Base-by-base conservation (phyloP, 2,888 invertebrate genomes). In the Aplocera efformata region DNA sequence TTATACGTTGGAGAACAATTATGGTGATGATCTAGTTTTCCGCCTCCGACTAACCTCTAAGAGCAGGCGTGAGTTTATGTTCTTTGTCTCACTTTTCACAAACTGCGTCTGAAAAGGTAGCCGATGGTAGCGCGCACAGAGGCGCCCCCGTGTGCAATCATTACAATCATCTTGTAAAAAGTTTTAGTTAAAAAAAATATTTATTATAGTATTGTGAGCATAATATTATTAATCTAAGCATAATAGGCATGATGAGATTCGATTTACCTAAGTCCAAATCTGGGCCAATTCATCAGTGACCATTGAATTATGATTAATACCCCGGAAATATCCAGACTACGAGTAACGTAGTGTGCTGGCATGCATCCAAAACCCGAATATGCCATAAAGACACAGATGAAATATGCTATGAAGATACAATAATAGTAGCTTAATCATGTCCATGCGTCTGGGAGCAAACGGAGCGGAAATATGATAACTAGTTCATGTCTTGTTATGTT, bases 241-340 rank as follows among this genome's bases (percentile, higher is more conserved):
- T n/a, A n/a, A n/a, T 20, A 22, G 7, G 1, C 22, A 6, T 22
- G n/a, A 7, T 22, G 9, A 30, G 8, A 30, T 9, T 1, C 20
- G 7, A 5, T 9, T 30, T 27, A 23, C 21, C 7, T n/a, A n/a
- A n/a, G n/a, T 10, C 26, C 47, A 50, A 57, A 64, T 65, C 57
- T 52, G 42, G 57, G 50, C 51, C 60, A 56, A 62, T 59, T 63
- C 60, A 57, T 61, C 50, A 59, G 56, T 55, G 51, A 48, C 49
- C 63, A 63, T 71, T 71, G 70, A 72, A 72, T 71, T 69, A 75
- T 74, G 70, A 76, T 73, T 69, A 72, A 76, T 72, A 63, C 62
- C 48, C 48, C 51, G 61, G 63, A 71, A 67, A 58, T 61, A 64
- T 64, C 56, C 51, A 13, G 39, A 22, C 32, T 39, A 45, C 20